A percentile compares a stretch with the other conserved stretches of the same genome.
Evolutionary conservation across 92 coral and sea anemone genomes (phyloP).

Genomic region (Epizoanthus ramosus): DNA sequence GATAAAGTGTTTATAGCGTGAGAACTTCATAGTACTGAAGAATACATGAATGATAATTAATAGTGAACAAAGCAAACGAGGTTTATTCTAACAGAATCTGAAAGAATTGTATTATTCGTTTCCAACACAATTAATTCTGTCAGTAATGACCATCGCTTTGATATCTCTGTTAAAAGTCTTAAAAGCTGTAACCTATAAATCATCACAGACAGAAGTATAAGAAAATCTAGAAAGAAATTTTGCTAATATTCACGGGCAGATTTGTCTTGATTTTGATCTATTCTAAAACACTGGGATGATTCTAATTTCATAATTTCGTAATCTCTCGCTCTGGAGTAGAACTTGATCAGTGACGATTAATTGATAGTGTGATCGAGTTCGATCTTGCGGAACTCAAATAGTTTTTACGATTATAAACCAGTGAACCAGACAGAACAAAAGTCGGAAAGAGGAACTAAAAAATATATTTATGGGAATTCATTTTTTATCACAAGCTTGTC

Average conservation of each 20-base stretch:
- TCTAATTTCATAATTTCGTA: too few species aligned
- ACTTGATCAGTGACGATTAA: too few species aligned
- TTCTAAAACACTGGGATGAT: too few species aligned
- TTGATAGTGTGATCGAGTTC: too few species aligned
- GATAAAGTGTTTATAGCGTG: too few species aligned
- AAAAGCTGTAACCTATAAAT: not conserved
- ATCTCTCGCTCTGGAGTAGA: too few species aligned
- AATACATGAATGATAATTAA: not conserved
- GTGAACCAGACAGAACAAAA: too few species aligned
- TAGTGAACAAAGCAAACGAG: not conserved
- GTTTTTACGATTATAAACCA: too few species aligned
- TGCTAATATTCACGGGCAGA: not conserved
- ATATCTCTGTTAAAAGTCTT: conserved; percentile 20
- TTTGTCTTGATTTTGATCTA: too few species aligned
- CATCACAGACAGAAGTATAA: conserved; percentile 8
- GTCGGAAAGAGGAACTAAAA: too few species aligned
- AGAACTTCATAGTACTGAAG: not conserved
- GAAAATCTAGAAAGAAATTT: not conserved
- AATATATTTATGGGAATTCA: too few species aligned
- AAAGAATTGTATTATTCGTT: conserved; percentile 14
- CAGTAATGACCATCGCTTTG: not conserved
- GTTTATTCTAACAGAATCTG: not conserved
- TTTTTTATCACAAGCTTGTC: conserved; percentile 18
- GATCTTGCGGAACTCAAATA: too few species aligned
- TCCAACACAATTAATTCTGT: conserved; percentile 32